Evolutionary conservation across 2,888 invertebrate species (phyloP), one percentile per base, ranked within the genome.

Genomic region (Chaitophorus viminalis): DNA sequence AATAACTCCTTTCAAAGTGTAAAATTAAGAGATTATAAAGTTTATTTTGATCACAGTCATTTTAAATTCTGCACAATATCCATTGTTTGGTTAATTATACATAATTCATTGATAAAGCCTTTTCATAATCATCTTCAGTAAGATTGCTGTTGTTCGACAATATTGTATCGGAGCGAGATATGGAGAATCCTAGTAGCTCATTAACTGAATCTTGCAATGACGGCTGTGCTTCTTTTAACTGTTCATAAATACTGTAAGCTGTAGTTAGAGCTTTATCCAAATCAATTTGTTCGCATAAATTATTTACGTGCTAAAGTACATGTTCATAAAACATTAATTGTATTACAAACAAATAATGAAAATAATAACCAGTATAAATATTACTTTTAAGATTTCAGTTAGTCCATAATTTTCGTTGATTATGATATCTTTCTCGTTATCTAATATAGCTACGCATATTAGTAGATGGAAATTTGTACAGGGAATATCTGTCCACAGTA

Each of bases 381-480:
- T 46, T 46, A 96, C 97, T 93, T 98, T 98, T 60, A 98, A 92
- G 91, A 98, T 99, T 93, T 99, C 99, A 17, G 97, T 98, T 91
- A 99, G 97, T 88, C 98, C 98, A 92, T 96, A 99, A 90, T 95
- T 94, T 91, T 96, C 96, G 90, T 96, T 96, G 91, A 99, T 97
- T n/a, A 99, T 93, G 36, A 94, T 93, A 89, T 94, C 94, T 90
- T 96, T 96, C 91, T 99, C 97, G 11, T 95, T 94, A 90, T 98
- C 98, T 88, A 99, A 93, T 91, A 99, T 97, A 85, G 99, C 98
- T 88, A 97, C 94, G 91, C 97, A 96, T 85, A 99, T 93, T n/a
- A 99, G 92, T 82, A 99, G 92, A 91, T 99, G 98, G 92, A 99
- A 99, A 92, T 98, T 98, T 89, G 95, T 94, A 91, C 99, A 99